A percentile compares a stretch with the other conserved stretches of the same genome.
Evolutionary conservation across 2,113 vertebrate genomes (phyloP).

Genomic region (Dipodomys stephensi): DNA sequence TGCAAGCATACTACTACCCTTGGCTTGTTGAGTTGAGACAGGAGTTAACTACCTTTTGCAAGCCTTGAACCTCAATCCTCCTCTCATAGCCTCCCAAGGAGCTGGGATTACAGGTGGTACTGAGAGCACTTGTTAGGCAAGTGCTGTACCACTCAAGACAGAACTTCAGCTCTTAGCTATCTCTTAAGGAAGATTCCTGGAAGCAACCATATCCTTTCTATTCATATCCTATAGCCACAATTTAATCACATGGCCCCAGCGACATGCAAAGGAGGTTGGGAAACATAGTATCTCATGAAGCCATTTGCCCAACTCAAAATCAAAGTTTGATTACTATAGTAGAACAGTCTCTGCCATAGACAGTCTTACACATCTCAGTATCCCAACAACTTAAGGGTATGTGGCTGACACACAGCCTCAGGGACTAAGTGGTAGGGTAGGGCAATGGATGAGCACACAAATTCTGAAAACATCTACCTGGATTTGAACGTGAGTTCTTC

Average conservation of each 20-base stretch:
- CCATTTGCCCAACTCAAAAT: not conserved
- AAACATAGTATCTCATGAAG: constrained; percentile 31
- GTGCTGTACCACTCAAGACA: too few species aligned
- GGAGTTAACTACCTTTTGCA: too few species aligned
- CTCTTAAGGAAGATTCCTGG: not conserved
- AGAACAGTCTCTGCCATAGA: not conserved
- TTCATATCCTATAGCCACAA: constrained; percentile 8
- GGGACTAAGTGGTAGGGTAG: not conserved
- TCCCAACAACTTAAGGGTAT: not conserved
- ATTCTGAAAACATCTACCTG: not conserved
- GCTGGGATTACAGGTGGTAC: too few species aligned
- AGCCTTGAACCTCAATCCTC: too few species aligned
- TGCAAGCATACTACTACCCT: too few species aligned
- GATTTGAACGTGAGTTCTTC: not conserved
- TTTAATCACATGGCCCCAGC: constrained; percentile 1
- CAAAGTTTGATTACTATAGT: not conserved
- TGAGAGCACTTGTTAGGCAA: too few species aligned
- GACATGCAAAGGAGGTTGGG: constrained; percentile 33
- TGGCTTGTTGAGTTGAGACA: too few species aligned
- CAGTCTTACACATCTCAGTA: not conserved
- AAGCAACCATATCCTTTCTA: not conserved
- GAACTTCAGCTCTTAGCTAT: not conserved
- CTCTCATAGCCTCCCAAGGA: too few species aligned
- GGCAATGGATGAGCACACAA: not conserved
- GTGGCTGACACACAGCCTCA: not conserved